Evolutionary conservation across 2,888 invertebrate genomes (phyloP).

Genomic region (Drosophila siamana): DNA sequence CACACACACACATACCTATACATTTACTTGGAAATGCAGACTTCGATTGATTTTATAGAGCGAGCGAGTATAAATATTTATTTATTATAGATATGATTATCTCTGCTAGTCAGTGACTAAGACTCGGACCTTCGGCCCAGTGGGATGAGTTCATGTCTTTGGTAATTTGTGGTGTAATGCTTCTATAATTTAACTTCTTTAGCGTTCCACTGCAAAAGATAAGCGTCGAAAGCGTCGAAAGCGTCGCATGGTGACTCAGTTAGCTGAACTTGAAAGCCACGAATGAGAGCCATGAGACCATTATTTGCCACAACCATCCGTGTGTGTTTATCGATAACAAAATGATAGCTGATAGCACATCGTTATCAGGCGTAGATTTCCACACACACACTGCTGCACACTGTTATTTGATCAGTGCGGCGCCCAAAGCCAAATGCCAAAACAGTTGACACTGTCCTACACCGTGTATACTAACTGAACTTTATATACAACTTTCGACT

Average conservation of each 20-base stretch:
- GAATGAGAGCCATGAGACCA: conserved; percentile 28
- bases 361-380: conserved; percentile 62
- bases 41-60: conserved; percentile 43
- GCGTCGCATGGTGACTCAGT: too few relatives aligned
- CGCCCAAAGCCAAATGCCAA: conserved; percentile 9
- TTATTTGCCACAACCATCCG: conserved; percentile 9
- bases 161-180: conserved; percentile 47
- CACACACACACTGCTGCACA: conserved; percentile 8
- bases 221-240: conserved; percentile 27
- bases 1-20: neutral
- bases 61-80: conserved; percentile 5
- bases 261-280: conserved; percentile 64
- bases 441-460: conserved; percentile 2
- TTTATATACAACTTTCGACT: conserved; percentile 10
- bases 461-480: conserved; percentile 4
- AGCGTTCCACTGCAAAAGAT: conserved; percentile 18
- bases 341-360: conserved; percentile 62
- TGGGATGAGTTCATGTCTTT: conserved; percentile 41
- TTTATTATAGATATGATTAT: conserved; percentile 46
- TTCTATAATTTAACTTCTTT: conserved; percentile 32
- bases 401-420: conserved; percentile 17
- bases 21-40: neutral
- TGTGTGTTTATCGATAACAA: conserved; percentile 55
- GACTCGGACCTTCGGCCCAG: conserved; percentile 5
- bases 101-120: conserved; percentile 10